phyloP scores from a whole-genome alignment of 2,113 vertebrate genomes.

The Labrus mixtus region DNA sequence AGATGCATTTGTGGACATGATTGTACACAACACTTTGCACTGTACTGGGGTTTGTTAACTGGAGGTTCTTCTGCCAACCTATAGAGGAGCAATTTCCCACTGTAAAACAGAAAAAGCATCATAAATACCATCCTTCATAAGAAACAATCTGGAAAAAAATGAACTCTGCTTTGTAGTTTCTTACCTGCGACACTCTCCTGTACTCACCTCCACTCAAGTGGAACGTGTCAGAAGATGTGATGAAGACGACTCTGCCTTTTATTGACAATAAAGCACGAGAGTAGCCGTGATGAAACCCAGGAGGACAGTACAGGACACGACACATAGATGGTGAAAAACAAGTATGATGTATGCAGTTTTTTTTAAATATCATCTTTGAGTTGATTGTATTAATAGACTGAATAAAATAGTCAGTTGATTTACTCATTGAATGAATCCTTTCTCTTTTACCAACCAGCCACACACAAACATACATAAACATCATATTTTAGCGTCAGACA shows the following conservation, averaged over 20 bases:
- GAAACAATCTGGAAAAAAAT: neutral
- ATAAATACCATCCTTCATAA: neutral
- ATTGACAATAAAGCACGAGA: neutral
- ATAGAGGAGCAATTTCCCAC: neutral
- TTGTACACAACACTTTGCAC: neutral
- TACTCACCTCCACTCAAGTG: neutral
- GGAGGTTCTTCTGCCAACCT: neutral
- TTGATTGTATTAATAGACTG: neutral
- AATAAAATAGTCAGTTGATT: neutral
- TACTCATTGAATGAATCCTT: too few relatives aligned
- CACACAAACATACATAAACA: too few relatives aligned
- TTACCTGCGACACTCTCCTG: neutral
- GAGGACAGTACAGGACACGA: neutral
- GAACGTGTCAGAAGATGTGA: neutral
- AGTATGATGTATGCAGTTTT: neutral
- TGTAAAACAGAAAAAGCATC: slow-evolving; percentile 8
- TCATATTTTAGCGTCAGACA: too few relatives aligned
- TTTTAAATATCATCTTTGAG: neutral
- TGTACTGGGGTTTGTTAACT: too few relatives aligned
- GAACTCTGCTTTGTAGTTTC: neutral
- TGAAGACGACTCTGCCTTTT: neutral
- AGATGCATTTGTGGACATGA: slow-evolving; percentile 37
- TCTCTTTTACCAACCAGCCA: too few relatives aligned
- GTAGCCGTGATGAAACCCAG: neutral
- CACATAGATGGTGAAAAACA: neutral